A percentile compares a stretch with the other conserved stretches of the same genome.
Conservation (phyloP, 2,113 vertebrate species). For the Benitochromis conjunctus region DNA sequence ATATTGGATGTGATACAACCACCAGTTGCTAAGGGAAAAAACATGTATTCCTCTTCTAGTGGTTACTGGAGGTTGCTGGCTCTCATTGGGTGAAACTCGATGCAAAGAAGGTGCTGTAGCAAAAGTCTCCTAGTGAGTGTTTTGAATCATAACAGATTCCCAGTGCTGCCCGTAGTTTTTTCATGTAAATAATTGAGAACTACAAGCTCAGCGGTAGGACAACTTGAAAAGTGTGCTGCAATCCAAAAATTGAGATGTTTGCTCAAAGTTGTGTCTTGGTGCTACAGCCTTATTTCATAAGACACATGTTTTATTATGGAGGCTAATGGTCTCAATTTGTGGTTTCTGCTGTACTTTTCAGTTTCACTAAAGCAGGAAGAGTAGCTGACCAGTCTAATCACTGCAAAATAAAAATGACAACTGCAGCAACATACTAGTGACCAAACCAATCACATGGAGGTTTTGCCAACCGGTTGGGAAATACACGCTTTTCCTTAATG, state of each 20-base stretch:
- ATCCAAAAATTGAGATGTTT: neutral
- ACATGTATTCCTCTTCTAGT: neutral
- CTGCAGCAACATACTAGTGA: neutral
- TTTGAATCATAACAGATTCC: neutral
- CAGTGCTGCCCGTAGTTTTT: neutral
- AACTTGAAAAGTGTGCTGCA: neutral
- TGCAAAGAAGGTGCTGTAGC: neutral
- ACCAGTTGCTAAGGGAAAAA: neutral
- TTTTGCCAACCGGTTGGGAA: neutral
- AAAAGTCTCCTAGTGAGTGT: neutral
- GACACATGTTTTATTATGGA: neutral
- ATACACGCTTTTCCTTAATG: neutral
- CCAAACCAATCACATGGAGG: neutral
- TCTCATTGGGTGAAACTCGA: neutral
- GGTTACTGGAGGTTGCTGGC: neutral
- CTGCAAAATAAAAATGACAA: neutral
- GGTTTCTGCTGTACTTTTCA: neutral
- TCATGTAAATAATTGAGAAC: neutral
- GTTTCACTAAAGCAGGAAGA: neutral
- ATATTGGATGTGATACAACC: neutral
- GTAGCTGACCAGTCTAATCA: neutral
- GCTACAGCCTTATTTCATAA: neutral
- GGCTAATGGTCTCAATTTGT: neutral
- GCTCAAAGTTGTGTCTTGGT: neutral
- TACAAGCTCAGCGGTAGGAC: neutral